Base-by-base conservation (phyloP, 2,888 invertebrate species). In the Pachycephus smyrnensis region DNA sequence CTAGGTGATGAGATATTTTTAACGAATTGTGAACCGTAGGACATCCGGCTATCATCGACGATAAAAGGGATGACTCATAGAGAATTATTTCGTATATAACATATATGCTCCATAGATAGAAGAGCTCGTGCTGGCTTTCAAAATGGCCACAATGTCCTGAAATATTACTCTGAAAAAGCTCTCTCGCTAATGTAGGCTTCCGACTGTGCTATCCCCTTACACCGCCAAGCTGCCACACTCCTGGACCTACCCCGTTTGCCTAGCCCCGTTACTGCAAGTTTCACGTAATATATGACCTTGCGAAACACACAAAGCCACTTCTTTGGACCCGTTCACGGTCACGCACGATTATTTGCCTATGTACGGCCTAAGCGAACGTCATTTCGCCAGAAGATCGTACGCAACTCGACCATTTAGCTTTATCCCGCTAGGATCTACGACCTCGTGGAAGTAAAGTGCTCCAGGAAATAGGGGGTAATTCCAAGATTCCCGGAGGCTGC, bases 1-100 rank as follows among this genome's bases (percentile, higher is more conserved):
- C 40, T 78, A 81, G 80, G 78, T 80, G 80, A 83, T 80, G 80
- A 83, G 82, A 84, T 82, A 86, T 84, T 84, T 85, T 80, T 80
- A 82, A 83, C 75, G 77, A 79, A 80, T 80, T 77, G 71, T 80
- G 74, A 77, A 75, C 78, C 79, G 75, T 73, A 68, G 80, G 76
- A 32, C 78, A 69, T 78, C 2, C 80, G 77, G 37, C 80, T 68
- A 74, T 79, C 81, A 35, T 80, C 81, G 71, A 77, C 82, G 73
- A 77, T 81, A 80, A 85, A 84, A 74, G 76, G 77, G 69, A 82
- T 68, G 73, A 77, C 80, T 71, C 71, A 32, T 74, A 31, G 74
- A 40, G 32, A 15, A 31, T 77, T 75, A 37, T 73, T 37, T 33
- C 23, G 55, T 55, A 23, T 23, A 55, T 55, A 55, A 23, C 23